Conservation (phyloP, 2,888 invertebrate genomes). For the Eudemis profundana region DNA sequence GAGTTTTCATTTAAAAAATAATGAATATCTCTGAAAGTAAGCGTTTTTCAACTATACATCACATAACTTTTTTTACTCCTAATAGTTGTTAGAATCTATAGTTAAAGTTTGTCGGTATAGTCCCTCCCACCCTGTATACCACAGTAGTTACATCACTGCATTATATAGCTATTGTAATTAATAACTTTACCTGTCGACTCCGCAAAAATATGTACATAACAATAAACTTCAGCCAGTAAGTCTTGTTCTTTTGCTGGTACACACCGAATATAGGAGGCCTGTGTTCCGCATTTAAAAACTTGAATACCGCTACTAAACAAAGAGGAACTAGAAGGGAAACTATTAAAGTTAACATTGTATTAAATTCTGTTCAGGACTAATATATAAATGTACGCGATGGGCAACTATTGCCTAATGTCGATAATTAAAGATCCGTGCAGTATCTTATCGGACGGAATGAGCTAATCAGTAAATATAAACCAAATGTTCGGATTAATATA, state of each 20-base stretch:
- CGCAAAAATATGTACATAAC: slow-evolving; percentile 75
- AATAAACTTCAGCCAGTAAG: slow-evolving; percentile 80
- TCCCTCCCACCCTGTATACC: too few species aligned
- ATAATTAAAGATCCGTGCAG: slow-evolving; percentile 27
- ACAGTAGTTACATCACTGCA: too few species aligned
- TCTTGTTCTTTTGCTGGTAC: slow-evolving; percentile 80
- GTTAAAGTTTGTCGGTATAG: too few species aligned
- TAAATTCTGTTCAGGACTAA: background rate
- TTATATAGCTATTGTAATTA: background rate
- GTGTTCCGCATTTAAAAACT: slow-evolving; percentile 64
- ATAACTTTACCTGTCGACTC: slow-evolving; percentile 75
- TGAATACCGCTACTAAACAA: slow-evolving; percentile 63
- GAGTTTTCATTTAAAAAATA: too few species aligned
- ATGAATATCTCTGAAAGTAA: too few species aligned
- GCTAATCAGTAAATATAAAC: slow-evolving; percentile 10
- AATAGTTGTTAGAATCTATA: too few species aligned
- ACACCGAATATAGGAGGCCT: slow-evolving; percentile 78
- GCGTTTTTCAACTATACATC: too few species aligned
- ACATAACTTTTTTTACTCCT: too few species aligned
- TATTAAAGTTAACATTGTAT: slow-evolving; percentile 61
- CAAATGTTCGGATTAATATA: background rate
- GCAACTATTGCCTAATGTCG: slow-evolving; percentile 1
- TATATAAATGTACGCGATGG: background rate
- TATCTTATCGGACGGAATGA: slow-evolving; percentile 27
- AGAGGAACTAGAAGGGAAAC: slow-evolving; percentile 58